Base-by-base conservation (phyloP, 1,140 invertebrate genomes). In the Pachypsylla venusta region DNA sequence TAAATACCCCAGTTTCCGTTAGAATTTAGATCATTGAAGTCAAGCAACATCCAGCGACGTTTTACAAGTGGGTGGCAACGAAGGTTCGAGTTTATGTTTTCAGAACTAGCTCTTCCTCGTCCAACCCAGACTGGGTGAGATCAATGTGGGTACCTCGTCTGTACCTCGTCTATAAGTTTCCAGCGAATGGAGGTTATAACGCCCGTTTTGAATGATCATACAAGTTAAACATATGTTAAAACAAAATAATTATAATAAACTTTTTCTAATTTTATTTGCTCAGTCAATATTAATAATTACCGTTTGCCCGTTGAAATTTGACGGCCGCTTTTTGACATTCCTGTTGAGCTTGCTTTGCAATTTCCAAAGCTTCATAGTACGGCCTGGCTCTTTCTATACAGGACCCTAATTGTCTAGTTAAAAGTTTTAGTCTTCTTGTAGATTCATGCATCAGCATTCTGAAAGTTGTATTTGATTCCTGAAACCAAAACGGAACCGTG, bases 271-370 rank as follows among this genome's bases (percentile, higher is more conserved):
- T 60, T 58, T 26, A 10, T 35, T 35, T 19, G 4, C 22, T 48
- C n/a, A 48, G 22, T 48, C 19, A 61, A 19, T 25, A 54, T 22
- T 14, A 62, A 13, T 1, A 63, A 65, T 76, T 73, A 87, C 89
- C 87, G 73, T 87, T 94, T 26, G 93, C 91, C 68, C 89, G 79
- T 71, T 96, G 91, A 71, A 89, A 98, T 69, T 87, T 83, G 30
- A 91, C 82, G 28, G 92, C 92, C 39, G 93, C 91, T 67, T 83
- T 82, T 70, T 97, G 87, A 67, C 88, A 90, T 68, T 91, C 84
- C 25, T 80, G 71, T 65, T 91, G 83, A 5, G 86, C 84, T 65
- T 77, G 74, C 60, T 80, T 79, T 1, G 84, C 81, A 53, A 79
- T 72, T 64, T 82, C 78, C 27, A 79, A 62, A 7, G 88, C 79